Conservation (phyloP, 1,140 invertebrate genomes). For the Tachypleus tridentatus region DNA sequence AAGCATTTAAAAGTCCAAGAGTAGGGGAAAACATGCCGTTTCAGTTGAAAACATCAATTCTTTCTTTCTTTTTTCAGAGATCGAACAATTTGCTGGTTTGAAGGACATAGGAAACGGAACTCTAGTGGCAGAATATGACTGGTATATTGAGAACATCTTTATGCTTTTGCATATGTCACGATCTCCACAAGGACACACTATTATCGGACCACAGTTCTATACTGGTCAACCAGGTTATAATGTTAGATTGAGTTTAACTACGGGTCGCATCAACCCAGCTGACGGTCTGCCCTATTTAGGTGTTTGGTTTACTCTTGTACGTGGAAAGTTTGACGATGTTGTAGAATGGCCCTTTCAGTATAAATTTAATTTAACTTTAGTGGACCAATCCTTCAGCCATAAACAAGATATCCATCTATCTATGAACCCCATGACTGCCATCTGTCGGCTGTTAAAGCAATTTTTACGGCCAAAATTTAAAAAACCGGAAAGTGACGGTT, state of each 20-base stretch:
- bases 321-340: conserved; percentile 16
- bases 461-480: conserved; percentile 14
- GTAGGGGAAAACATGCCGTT: too few relatives aligned
- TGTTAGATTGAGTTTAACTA: conserved; percentile 1
- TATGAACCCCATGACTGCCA: conserved; percentile 14
- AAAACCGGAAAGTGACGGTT: conserved; percentile 12
- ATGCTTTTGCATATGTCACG: conserved; percentile 4
- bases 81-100: background rate
- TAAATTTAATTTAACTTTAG: conserved; percentile 11
- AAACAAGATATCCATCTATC: conserved; percentile 1
- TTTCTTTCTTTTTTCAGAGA: background rate
- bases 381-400: conserved; percentile 4
- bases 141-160: conserved; percentile 3
- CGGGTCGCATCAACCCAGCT: conserved; percentile 5
- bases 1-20: too few relatives aligned
- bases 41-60: too few relatives aligned
- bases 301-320: conserved; percentile 16
- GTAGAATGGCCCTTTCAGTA: conserved; percentile 22
- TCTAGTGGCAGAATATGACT: conserved; percentile 10
- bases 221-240: conserved; percentile 15
- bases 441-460: conserved; percentile 18
- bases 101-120: background rate
- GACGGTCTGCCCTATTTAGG: conserved; percentile 18
- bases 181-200: conserved; percentile 4
- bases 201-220: conserved; percentile 11